phyloP scores from a whole-genome alignment of 2,113 vertebrate genomes.

The Saguinus imperator region DNA sequence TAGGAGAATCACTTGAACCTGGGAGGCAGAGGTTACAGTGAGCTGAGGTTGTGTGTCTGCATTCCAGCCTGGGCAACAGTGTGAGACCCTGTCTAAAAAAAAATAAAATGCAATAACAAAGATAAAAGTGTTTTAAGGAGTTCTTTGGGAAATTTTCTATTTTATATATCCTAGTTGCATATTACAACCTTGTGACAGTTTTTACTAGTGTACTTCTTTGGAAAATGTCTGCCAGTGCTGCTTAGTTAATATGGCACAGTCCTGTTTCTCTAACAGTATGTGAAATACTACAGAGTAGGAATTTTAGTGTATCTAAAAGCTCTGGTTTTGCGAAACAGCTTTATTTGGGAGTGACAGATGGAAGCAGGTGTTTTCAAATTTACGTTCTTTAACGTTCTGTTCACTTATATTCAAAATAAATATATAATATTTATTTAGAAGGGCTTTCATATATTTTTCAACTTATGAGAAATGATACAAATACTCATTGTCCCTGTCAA shows the following conservation, averaged over 20 bases:
- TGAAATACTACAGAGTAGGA: not conserved
- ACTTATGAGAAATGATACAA: slow-evolving; percentile 1
- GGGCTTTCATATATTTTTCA: slow-evolving; percentile 9
- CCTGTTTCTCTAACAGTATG: not conserved
- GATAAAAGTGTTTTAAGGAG: slow-evolving; percentile 27
- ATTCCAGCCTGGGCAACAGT: too few relatives aligned
- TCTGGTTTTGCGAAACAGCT: not conserved
- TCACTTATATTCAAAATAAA: slow-evolving; percentile 53
- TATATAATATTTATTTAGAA: slow-evolving; percentile 37
- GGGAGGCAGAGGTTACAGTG: too few relatives aligned
- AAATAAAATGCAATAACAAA: not conserved
- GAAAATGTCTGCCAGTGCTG: slow-evolving; percentile 64
- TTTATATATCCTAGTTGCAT: slow-evolving; percentile 52
- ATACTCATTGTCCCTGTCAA: not conserved
- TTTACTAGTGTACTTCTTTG: slow-evolving; percentile 62
- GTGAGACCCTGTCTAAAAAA: too few relatives aligned
- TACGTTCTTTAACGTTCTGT: slow-evolving; percentile 41
- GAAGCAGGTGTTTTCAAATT: slow-evolving; percentile 31
- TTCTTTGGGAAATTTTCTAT: slow-evolving; percentile 2
- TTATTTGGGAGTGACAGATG: not conserved
- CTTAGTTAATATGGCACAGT: not conserved
- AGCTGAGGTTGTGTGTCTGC: too few relatives aligned
- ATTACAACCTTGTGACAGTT: not conserved
- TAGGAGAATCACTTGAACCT: too few relatives aligned
- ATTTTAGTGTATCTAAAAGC: not conserved